Evolutionary conservation across 1,140 invertebrate species (phyloP).

Genomic region (Muscidifurax raptorellus): DNA sequence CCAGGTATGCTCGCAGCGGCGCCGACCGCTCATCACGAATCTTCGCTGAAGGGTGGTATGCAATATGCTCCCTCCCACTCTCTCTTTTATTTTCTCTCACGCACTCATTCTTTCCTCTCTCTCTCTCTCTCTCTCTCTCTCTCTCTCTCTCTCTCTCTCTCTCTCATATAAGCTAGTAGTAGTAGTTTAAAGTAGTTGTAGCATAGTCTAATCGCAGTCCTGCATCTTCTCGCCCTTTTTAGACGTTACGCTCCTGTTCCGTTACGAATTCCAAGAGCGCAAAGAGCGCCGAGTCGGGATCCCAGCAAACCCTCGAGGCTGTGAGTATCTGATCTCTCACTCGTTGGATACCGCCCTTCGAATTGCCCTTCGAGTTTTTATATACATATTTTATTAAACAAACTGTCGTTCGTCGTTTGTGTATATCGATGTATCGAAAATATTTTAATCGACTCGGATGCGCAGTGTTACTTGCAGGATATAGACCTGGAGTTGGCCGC

Average conservation of each 20-base stretch:
- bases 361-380: not conserved
- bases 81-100: not conserved
- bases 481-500: conserved; percentile 73
- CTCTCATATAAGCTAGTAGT: not conserved
- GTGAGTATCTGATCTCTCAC: conserved; percentile 29
- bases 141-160: not conserved
- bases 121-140: not conserved
- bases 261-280: conserved; percentile 22
- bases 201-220: conserved; percentile 14
- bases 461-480: conserved; percentile 73
- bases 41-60: conserved; percentile 28
- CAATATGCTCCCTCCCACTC: not conserved
- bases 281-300: not conserved
- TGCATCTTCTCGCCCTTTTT: conserved; percentile 27
- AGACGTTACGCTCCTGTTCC: conserved; percentile 29
- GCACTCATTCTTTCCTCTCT: not conserved
- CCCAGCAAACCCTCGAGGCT: not conserved
- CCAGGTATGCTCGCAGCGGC: conserved; percentile 68
- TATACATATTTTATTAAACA: too few species aligned
- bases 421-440: too few species aligned
- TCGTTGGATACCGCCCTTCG: conserved; percentile 37
- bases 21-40: not conserved
- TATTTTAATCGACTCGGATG: conserved; percentile 47
- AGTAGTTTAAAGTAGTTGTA: not conserved
- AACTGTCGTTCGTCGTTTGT: not conserved